Conservation (phyloP, 2,888 invertebrate species). For the Chalcosyrphus nemorum region DNA sequence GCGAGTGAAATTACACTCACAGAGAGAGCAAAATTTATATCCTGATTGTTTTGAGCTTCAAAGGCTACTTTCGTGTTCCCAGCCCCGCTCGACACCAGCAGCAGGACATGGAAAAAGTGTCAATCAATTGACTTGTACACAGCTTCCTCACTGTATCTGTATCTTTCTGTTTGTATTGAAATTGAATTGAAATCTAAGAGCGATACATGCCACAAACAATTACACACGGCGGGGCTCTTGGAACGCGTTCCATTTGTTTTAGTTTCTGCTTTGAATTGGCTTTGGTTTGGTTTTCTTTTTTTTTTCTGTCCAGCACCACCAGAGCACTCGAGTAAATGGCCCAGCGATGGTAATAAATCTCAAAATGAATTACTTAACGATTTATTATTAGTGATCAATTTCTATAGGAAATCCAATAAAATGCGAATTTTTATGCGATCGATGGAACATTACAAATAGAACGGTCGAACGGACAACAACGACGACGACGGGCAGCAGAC, state of each 20-base stretch:
- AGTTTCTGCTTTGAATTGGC: not conserved
- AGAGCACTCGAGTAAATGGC: conserved; percentile 39
- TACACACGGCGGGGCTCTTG: conserved; percentile 39
- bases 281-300: conserved; percentile 11
- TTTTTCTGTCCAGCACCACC: not conserved
- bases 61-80: not conserved
- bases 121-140: conserved; percentile 69
- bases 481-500: no score
- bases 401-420: conserved; percentile 71
- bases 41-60: conserved; percentile 62
- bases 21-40: conserved; percentile 57
- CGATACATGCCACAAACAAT: conserved; percentile 68
- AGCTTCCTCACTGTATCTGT: conserved; percentile 6
- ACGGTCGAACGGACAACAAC: not conserved
- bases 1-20: conserved; percentile 58
- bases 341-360: conserved; percentile 60
- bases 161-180: conserved; percentile 41
- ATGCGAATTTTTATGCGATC: conserved; percentile 69
- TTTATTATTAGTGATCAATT: conserved; percentile 72
- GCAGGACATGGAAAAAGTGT: conserved; percentile 69
- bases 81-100: conserved; percentile 3
- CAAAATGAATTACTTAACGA: conserved; percentile 72
- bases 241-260: not conserved
- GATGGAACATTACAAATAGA: conserved; percentile 37
- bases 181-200: conserved; percentile 71